Conservation (phyloP, 2,113 vertebrate species). For the Oophaga pumilio region DNA sequence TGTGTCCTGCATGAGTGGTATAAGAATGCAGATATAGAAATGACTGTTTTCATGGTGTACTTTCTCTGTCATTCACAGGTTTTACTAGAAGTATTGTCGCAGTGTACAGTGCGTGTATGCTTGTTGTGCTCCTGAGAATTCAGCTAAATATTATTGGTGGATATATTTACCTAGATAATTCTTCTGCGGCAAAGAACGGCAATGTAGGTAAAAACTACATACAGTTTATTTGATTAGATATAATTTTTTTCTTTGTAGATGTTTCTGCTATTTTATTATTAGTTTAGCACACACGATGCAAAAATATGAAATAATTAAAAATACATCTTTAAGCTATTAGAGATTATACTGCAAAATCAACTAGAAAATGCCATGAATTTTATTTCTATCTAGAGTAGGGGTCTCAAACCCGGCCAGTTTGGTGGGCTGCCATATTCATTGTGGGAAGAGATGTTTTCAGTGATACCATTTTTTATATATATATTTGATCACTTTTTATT, state of each 20-base stretch:
- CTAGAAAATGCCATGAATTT: too few species aligned
- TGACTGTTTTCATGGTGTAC: background rate
- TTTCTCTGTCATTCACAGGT: slow-evolving; percentile 69
- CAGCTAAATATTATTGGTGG: slow-evolving; percentile 97
- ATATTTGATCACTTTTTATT: too few species aligned
- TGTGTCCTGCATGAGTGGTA: too few species aligned
- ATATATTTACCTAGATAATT: slow-evolving; percentile 96
- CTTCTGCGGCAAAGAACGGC: slow-evolving; percentile 78
- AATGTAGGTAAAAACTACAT: slow-evolving; percentile 71
- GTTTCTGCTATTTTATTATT: background rate
- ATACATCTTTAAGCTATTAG: too few species aligned
- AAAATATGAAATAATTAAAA: too few species aligned
- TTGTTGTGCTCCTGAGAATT: slow-evolving; percentile 89
- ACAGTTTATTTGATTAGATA: background rate
- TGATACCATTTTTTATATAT: too few species aligned
- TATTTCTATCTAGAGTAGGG: too few species aligned
- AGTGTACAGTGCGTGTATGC: slow-evolving; percentile 95
- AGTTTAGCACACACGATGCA: background rate
- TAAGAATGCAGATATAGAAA: background rate
- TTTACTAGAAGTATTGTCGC: slow-evolving; percentile 91
- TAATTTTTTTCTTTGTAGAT: background rate
- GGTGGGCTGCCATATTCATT: too few species aligned
- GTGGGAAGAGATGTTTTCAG: too few species aligned
- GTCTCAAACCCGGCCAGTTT: too few species aligned
- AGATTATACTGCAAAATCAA: too few species aligned